A percentile compares a stretch with the other conserved stretches of the same genome.
phyloP scores from a whole-genome alignment of 2,797 vertebrate species.

The Peromyscus eremicus region DNA sequence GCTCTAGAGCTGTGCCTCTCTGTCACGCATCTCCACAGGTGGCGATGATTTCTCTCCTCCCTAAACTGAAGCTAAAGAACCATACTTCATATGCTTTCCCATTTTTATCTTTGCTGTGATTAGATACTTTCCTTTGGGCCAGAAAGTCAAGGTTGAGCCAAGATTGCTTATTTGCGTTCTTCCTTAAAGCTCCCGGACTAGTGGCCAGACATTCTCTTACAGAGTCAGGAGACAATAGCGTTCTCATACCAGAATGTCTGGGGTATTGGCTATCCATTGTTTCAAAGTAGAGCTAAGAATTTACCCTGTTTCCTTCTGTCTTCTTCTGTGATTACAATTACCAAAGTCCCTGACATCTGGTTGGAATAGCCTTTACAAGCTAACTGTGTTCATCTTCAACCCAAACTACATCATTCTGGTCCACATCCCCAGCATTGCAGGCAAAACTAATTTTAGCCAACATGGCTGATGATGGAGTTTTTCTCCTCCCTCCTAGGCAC shows the following conservation, averaged over 20 bases:
- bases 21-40: too few relatives aligned
- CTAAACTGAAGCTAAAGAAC: neutral
- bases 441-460: constrained; percentile 51
- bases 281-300: neutral
- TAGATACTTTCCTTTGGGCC: neutral
- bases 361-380: constrained; percentile 40
- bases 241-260: neutral
- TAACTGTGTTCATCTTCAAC: constrained; percentile 19
- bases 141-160: neutral
- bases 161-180: neutral
- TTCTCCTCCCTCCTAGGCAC: neutral
- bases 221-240: neutral
- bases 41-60: neutral
- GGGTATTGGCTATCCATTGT: neutral
- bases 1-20: constrained; percentile 2
- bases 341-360: constrained; percentile 32
- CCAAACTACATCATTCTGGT: constrained; percentile 28
- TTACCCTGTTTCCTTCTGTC: neutral
- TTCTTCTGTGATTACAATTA: constrained; percentile 1
- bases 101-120: neutral
- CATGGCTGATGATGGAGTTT: neutral
- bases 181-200: neutral
- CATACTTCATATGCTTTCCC: neutral
- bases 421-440: constrained; percentile 15
- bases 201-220: neutral